Percentiles rank a stretch among this genome's conserved stretches.
Conservation (phyloP, 2,888 invertebrate genomes). For the Odontocerum albicorne region DNA sequence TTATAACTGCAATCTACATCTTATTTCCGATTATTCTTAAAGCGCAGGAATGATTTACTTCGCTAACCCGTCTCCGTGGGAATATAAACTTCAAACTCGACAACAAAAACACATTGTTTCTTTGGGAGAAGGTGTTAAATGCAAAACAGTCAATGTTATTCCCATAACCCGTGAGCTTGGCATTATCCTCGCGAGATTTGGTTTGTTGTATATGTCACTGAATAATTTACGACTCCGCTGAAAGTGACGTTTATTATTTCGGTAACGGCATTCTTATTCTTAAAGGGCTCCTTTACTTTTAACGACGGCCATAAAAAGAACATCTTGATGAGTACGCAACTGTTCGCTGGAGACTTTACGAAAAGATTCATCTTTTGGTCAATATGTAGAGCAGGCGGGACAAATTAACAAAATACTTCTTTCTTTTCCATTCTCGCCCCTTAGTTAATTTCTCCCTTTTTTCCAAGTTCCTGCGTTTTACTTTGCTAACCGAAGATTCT, state of each 20-base stretch:
- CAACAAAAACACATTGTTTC: not conserved
- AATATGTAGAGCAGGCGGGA: no score
- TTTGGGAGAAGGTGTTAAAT: conserved; percentile 2
- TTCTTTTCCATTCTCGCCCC: no score
- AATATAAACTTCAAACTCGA: not conserved
- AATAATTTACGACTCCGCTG: conserved; percentile 30
- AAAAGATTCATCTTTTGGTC: not conserved
- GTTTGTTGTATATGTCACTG: conserved; percentile 23
- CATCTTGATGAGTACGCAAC: conserved; percentile 31
- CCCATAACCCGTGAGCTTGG: not conserved
- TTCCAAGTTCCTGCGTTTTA: not conserved
- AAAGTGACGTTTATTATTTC: conserved; percentile 35
- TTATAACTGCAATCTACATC: no score
- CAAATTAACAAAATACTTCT: no score
- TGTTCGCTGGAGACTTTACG: not conserved
- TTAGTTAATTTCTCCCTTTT: not conserved
- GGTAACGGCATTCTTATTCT: conserved; percentile 35
- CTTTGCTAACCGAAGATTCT: not conserved
- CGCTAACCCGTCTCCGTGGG: no score
- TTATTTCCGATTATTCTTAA: no score
- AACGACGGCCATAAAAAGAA: conserved; percentile 33
- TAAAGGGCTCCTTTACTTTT: conserved; percentile 35
- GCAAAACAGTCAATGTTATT: not conserved
- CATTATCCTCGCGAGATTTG: conserved; percentile 10
- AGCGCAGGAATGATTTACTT: no score